Evolutionary conservation across 2,888 invertebrate genomes (phyloP), one percentile per base, ranked within the genome.

Genomic region (Phyllotreta striolata): DNA sequence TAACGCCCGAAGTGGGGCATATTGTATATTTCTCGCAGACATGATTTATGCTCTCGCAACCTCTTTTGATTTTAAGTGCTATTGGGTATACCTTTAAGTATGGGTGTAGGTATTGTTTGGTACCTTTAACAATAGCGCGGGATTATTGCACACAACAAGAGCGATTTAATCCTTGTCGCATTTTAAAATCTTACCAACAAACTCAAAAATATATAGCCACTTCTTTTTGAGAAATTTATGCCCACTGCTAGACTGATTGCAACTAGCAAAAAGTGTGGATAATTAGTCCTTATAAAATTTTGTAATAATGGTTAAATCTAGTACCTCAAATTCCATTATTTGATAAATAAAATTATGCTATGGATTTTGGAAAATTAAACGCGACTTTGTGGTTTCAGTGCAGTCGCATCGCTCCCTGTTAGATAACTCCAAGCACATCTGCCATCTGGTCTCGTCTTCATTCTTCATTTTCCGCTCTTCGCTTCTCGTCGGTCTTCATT

Each of bases 371-470:
- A 24, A 24, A 24, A 3, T 24, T 3, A 24, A 24, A 24, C 4
- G 24, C 24, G 24, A 24, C 1, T 3, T 24, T 44, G 6, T 10
- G 1, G 14, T 47, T 8, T 10, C 6, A 12, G 59, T 59, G 40
- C 59, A 59, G 51, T 59, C 35, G 9, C 6, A 35, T 6, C 9
- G 7, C 59, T 4, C 41, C 43, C 10, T 35, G 7, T 59, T 59
- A 41, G 59, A 51, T 51, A 59, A 59, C 51, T 24, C 47, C 35
- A 34, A 59, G 49, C 35, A 34, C 59, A 59, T 59, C 59, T 59
- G 59, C 59, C 59, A 59, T 38, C 59, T 59, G 59, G 51, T 58
- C 59, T 51, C 51, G 49, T 47, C 59, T 51, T 59, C 41, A 58
- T 58, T 59, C 51, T 59, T 59, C 41, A 59, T 59, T 59, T 41